phyloP scores from a whole-genome alignment of 2,113 vertebrate species.

The Protobothrops flavoviridis region DNA sequence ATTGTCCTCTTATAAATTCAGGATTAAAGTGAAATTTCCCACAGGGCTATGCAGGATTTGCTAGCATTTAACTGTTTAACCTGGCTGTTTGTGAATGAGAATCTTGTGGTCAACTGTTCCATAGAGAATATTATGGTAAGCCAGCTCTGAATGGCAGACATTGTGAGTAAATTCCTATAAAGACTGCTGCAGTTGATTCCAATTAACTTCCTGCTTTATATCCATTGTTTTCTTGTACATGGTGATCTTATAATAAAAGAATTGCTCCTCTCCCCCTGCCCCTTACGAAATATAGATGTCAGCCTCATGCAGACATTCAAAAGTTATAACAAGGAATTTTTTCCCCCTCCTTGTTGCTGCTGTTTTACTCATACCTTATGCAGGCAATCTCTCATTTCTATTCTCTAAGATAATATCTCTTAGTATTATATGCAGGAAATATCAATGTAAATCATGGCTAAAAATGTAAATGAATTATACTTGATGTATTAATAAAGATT shows the following conservation, averaged over 20 bases:
- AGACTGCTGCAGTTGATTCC: conserved; percentile 74
- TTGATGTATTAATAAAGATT: conserved; percentile 60
- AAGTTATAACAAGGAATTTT: conserved; percentile 40
- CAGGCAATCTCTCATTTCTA: conserved; percentile 40
- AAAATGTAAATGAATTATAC: conserved; percentile 50
- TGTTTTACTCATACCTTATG: conserved; percentile 50
- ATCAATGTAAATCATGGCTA: conserved; percentile 27
- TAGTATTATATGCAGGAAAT: conserved; percentile 43
- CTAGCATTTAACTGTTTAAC: conserved; percentile 99
- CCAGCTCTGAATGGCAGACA: conserved; percentile 77
- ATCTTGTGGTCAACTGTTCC: conserved; percentile 90
- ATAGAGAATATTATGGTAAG: conserved; percentile 85
- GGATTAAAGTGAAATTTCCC: conserved; percentile 99
- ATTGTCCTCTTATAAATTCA: conserved; percentile 99
- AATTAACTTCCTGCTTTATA: conserved; percentile 73
- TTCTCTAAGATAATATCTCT: conserved; percentile 45
- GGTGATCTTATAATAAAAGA: conserved; percentile 63
- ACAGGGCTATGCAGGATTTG: conserved; percentile 99
- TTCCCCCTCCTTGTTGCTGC: not conserved
- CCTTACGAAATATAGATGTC: conserved; percentile 55
- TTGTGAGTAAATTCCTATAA: conserved; percentile 73
- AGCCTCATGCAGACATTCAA: conserved; percentile 58
- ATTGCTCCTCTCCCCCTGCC: conserved; percentile 47
- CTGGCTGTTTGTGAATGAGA: conserved; percentile 92
- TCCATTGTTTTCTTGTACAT: conserved; percentile 69